Base-by-base conservation (phyloP, 2,113 vertebrate species). In the Megaceryle torquata region DNA sequence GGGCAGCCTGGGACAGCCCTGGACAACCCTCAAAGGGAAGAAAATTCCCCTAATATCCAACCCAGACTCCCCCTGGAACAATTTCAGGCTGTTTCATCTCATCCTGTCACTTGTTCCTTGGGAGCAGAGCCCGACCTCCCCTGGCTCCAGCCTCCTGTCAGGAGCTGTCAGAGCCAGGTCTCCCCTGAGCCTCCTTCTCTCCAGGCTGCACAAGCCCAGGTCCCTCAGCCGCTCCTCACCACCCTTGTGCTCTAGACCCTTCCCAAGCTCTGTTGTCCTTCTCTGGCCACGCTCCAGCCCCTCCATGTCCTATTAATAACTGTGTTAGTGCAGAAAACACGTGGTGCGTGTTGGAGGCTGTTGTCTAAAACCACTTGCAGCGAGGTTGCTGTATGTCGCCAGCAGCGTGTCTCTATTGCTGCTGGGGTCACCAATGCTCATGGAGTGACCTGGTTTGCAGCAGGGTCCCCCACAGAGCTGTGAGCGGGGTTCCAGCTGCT, bases 321-420 rank as follows among this genome's bases (percentile, higher is more conserved):
- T 0, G 24, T 14, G 3, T 18, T 46, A 22, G 8, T 11, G 22
- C 72, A 29, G 41, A 15, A 44, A 37, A 1, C 35, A 9, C 33
- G 2, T 37, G 0, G 0, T 12, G 33, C 4, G 0, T 8, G 11
- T 8, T 51, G 59, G 41, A 33, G 33, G 39, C 64, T 60, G 44
- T 25, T 63, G 44, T 39, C 46, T 29, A n/a, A 75, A 83, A 48
- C n/a, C 9, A 1, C 35, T 51, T 15, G 24, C 29, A 21, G 1
- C 2, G 2, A 69, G 22, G 44, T 39, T 51, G 20, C 21, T 35
- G 7, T 4, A 11, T 3, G 44, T 6, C 15, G 57, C 33, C 17
- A 3, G 20, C 11, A 2, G 37, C 33, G 17, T 10, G 43, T 18
- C 22, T 19, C 46, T 11, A 0, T 26, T 5, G 50, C 74, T 48